Percentiles rank a stretch among this genome's conserved stretches.
phyloP scores from a whole-genome alignment of 2,797 vertebrate species.

The Cryptoblepharus egeriae region DNA sequence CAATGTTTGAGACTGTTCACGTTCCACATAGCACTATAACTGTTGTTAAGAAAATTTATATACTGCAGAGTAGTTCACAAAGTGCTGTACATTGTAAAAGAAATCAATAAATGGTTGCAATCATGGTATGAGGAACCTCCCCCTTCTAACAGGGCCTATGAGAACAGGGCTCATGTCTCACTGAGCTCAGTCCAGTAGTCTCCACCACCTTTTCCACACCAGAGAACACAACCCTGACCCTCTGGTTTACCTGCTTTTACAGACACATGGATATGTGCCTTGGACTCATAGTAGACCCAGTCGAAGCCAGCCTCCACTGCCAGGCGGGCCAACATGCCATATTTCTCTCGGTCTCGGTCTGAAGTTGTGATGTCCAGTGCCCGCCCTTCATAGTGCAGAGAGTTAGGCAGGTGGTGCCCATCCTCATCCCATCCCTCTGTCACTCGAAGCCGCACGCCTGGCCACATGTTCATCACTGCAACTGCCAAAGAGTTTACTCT shows the following conservation, averaged over 20 bases:
- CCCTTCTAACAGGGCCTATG: neutral
- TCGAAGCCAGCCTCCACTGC: slow-evolving; percentile 98
- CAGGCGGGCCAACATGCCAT: slow-evolving; percentile 93
- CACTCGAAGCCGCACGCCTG: slow-evolving; percentile 91
- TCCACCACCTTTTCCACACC: fast-evolving
- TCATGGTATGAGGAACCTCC: neutral
- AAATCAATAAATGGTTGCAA: too few species aligned
- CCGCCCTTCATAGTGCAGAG: slow-evolving; percentile 96
- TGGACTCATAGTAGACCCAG: slow-evolving; percentile 98
- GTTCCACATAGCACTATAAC: neutral
- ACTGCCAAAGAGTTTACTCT: slow-evolving; percentile 93
- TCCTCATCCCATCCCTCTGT: slow-evolving; percentile 99
- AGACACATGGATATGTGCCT: slow-evolving; percentile 94
- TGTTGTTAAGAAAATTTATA: too few species aligned
- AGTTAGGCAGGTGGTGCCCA: slow-evolving; percentile 91
- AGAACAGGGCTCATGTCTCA: neutral
- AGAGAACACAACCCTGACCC: neutral
- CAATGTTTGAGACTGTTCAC: neutral
- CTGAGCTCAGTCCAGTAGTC: neutral
- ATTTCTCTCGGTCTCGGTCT: slow-evolving; percentile 92
- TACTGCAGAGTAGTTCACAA: too few species aligned
- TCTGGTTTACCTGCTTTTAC: slow-evolving; percentile 90
- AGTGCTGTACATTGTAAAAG: neutral
- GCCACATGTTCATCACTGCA: slow-evolving; percentile 99
- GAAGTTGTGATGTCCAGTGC: slow-evolving; percentile 97